These are phyloP conservation scores for Drosophila chauvacae DNA, from an alignment of 1,140 invertebrate species.

Conservation along the genomic window DNA sequence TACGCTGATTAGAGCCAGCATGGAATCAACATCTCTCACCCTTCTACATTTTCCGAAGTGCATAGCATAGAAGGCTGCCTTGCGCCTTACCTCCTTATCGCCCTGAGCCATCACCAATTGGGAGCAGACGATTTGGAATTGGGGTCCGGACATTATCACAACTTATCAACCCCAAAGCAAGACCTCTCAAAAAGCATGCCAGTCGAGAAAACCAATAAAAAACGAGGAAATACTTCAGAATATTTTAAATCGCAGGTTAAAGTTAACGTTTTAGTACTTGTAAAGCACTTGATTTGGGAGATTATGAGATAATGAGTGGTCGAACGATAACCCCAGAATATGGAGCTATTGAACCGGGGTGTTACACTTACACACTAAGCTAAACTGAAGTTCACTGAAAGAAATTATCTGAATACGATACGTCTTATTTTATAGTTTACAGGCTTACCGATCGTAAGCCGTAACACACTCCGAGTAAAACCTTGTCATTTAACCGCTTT, in stretches of 20 bases:
- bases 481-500: neutral
- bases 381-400: slow-evolving; percentile 36
- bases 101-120: slow-evolving; percentile 37
- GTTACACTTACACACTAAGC: slow-evolving; percentile 28
- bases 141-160: slow-evolving; percentile 20
- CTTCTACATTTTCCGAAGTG: slow-evolving; percentile 7
- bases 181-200: slow-evolving; percentile 1
- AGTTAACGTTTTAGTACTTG: slow-evolving; percentile 23
- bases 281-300: slow-evolving; percentile 4
- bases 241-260: slow-evolving; percentile 9
- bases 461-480: neutral
- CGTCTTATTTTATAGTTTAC: neutral
- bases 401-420: slow-evolving; percentile 2
- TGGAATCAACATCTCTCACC: slow-evolving; percentile 7
- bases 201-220: neutral
- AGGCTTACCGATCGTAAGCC: neutral
- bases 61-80: slow-evolving; percentile 13
- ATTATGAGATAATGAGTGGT: slow-evolving; percentile 10
- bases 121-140: slow-evolving; percentile 46
- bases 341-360: slow-evolving; percentile 41
- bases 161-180: slow-evolving; percentile 24
- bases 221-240: neutral
- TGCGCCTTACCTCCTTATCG: slow-evolving; percentile 14
- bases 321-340: slow-evolving; percentile 62
- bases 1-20: slow-evolving; percentile 7